Percentiles rank a stretch among this genome's conserved stretches.
Conservation (phyloP, 2,113 vertebrate species). For the Irena cyanogastra region DNA sequence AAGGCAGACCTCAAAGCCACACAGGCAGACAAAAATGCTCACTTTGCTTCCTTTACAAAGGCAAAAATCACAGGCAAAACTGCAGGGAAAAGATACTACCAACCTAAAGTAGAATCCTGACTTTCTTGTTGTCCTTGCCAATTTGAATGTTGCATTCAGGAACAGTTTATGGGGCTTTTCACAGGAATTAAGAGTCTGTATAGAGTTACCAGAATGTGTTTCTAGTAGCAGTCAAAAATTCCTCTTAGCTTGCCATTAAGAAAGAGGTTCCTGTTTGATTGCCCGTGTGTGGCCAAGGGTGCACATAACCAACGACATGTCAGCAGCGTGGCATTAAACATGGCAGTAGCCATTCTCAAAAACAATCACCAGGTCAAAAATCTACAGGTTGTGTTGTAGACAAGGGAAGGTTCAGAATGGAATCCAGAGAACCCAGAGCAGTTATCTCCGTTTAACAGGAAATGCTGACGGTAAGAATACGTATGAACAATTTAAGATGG, state of each 20-base stretch:
- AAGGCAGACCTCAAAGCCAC: not conserved
- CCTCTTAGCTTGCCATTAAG: not conserved
- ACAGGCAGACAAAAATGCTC: not conserved
- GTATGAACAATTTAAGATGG: not conserved
- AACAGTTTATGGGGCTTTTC: not conserved
- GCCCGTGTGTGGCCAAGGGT: not conserved
- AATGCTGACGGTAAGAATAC: not conserved
- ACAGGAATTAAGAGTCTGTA: not conserved
- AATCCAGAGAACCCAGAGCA: not conserved
- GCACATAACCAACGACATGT: not conserved
- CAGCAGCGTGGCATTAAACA: rapidly evolving
- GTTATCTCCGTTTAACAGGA: not conserved
- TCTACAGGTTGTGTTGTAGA: not conserved
- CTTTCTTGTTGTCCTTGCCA: not conserved
- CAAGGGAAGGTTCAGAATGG: not conserved
- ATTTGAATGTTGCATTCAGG: not conserved
- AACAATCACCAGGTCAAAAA: not conserved
- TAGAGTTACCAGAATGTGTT: not conserved
- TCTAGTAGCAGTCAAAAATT: not conserved
- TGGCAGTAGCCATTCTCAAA: not conserved
- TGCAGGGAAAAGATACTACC: not conserved
- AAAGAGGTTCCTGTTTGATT: not conserved
- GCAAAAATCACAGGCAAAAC: not conserved
- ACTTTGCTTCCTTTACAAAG: not conserved
- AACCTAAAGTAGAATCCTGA: not conserved